Percentiles rank a stretch among this genome's conserved stretches.
These are phyloP conservation scores for Congeria kusceri DNA, from an alignment of 2,888 invertebrate species.

Conservation along the genomic window DNA sequence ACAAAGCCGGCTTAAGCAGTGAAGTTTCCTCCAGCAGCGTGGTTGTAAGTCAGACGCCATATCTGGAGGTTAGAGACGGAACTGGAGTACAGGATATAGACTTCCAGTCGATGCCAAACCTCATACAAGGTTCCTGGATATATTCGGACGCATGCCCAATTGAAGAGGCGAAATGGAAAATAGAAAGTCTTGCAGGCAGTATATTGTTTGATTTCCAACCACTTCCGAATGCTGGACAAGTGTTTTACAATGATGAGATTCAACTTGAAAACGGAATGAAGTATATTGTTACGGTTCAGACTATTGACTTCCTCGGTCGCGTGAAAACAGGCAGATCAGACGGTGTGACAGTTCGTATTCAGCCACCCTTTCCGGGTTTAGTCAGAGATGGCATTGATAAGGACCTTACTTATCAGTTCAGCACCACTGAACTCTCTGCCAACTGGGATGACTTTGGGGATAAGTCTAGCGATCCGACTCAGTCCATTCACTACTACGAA, in stretches of 20 bases:
- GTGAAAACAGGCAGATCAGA: conserved; percentile 64
- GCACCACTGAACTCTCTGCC: conserved; percentile 59
- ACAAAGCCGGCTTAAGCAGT: conserved; percentile 68
- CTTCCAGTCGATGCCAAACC: conserved; percentile 63
- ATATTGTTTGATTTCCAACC: conserved; percentile 50
- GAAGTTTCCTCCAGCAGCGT: conserved; percentile 62
- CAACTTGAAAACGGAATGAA: conserved; percentile 67
- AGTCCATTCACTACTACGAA: conserved; percentile 70
- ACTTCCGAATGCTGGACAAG: conserved; percentile 36
- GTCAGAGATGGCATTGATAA: conserved; percentile 71
- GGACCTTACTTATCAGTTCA: conserved; percentile 70
- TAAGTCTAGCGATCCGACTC: conserved; percentile 61
- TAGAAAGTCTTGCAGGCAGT: conserved; percentile 65
- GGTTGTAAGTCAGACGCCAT: conserved; percentile 64
- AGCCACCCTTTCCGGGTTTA: conserved; percentile 69
- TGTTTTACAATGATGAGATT: conserved; percentile 70
- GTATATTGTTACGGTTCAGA: conserved; percentile 66
- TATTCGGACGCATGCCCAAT: conserved; percentile 72
- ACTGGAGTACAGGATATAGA: conserved; percentile 53
- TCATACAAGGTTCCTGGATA: conserved; percentile 68
- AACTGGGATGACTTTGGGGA: conserved; percentile 76
- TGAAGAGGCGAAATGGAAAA: conserved; percentile 62
- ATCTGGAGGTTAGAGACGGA: conserved; percentile 63
- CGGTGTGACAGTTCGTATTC: conserved; percentile 71
- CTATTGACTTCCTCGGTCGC: conserved; percentile 63